A percentile compares a stretch with the other conserved stretches of the same genome.
Conservation (phyloP, 2,113 vertebrate species). For the Limanda limanda region DNA sequence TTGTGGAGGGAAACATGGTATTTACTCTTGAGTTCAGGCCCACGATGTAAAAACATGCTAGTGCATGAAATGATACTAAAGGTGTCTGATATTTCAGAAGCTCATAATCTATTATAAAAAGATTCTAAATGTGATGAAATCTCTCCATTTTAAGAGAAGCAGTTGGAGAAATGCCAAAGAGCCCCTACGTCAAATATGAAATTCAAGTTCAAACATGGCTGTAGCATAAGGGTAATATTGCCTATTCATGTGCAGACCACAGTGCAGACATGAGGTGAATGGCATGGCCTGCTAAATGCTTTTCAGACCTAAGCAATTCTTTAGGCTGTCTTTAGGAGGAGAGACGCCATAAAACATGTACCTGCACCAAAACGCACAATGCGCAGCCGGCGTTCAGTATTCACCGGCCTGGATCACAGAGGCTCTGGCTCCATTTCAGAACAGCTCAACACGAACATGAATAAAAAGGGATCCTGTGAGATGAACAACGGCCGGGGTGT, state of each 20-base stretch:
- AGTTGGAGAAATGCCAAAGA: neutral
- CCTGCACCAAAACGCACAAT: slow-evolving; percentile 59
- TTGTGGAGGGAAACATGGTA: neutral
- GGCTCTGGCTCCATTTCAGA: slow-evolving; percentile 21
- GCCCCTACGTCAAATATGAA: neutral
- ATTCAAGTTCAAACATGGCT: neutral
- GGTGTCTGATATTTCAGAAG: neutral
- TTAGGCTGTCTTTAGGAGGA: neutral
- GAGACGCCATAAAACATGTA: neutral
- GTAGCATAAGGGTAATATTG: slow-evolving; percentile 1
- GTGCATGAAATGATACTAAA: neutral
- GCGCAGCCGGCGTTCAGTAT: slow-evolving; percentile 28
- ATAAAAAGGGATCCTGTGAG: slow-evolving; percentile 19
- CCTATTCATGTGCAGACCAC: neutral
- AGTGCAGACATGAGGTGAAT: neutral
- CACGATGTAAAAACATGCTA: neutral
- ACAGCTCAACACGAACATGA: neutral
- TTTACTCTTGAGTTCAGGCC: neutral
- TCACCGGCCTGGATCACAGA: slow-evolving; percentile 29
- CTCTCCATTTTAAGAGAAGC: neutral
- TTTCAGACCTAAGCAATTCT: neutral
- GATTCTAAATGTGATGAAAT: neutral
- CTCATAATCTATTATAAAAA: too few relatives aligned
- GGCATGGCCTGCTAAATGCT: neutral
- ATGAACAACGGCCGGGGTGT: slow-evolving; percentile 47